These are phyloP conservation scores for Colaptes auratus DNA, from an alignment of 2,113 vertebrate genomes.

Conservation along the genomic window DNA sequence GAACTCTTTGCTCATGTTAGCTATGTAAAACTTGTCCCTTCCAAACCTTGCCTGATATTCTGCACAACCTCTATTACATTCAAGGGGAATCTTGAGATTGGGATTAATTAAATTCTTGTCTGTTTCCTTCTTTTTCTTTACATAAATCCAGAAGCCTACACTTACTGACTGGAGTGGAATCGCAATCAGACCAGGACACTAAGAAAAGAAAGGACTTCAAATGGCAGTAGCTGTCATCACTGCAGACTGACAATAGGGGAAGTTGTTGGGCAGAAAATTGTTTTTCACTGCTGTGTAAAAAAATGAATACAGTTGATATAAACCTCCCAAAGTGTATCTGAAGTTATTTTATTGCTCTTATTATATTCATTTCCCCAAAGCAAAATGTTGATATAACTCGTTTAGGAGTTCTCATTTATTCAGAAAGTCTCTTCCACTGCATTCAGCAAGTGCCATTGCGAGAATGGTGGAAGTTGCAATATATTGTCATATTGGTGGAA, in stretches of 20 bases:
- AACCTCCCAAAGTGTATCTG: constrained; percentile 52
- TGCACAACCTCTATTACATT: not conserved
- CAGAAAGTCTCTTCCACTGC: constrained; percentile 30
- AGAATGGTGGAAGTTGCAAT: constrained; percentile 32
- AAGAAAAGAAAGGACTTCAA: constrained; percentile 31
- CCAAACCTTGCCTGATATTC: not conserved
- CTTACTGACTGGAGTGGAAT: constrained; percentile 35
- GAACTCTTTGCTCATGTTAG: not conserved
- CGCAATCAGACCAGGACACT: constrained; percentile 30
- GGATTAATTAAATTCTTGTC: not conserved
- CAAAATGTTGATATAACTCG: constrained; percentile 47
- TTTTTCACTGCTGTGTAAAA: constrained; percentile 48
- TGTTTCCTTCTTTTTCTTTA: not conserved
- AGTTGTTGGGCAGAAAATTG: constrained; percentile 45
- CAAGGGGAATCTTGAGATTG: not conserved
- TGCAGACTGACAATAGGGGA: constrained; percentile 22
- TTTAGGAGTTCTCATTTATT: constrained; percentile 59
- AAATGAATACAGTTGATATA: constrained; percentile 61
- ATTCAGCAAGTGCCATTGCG: not conserved
- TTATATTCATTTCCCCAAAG: constrained; percentile 60
- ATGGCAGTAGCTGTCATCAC: constrained; percentile 37
- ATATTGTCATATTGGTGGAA: constrained; percentile 32
- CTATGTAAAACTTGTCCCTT: not conserved
- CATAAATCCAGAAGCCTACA: constrained; percentile 41
- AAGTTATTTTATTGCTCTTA: constrained; percentile 63